phyloP scores from a whole-genome alignment of 2,113 vertebrate species.

The Corvus hawaiiensis region DNA sequence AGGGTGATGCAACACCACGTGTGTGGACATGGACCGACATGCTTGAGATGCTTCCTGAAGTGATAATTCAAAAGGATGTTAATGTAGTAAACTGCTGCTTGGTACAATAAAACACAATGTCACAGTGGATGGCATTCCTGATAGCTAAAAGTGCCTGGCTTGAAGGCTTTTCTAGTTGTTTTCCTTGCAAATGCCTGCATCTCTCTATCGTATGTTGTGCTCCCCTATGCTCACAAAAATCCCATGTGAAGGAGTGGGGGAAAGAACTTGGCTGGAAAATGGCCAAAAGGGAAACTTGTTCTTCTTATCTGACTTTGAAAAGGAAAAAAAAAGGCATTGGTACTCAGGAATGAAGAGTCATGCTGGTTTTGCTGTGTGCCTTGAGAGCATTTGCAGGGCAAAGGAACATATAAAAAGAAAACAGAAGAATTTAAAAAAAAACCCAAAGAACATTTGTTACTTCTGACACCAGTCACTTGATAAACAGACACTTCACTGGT shows the following conservation, averaged over 20 bases:
- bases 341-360: neutral
- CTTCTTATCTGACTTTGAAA: neutral
- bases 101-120: neutral
- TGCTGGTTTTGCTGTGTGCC: neutral
- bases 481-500: neutral
- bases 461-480: neutral
- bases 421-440: neutral
- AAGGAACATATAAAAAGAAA: neutral
- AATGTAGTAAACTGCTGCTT: neutral
- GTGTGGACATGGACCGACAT: accelerated
- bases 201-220: neutral
- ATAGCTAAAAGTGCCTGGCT: neutral
- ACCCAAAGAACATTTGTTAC: neutral
- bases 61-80: neutral
- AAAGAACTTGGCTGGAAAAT: neutral
- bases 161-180: neutral
- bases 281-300: neutral
- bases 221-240: neutral
- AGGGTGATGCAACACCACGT: accelerated
- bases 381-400: neutral
- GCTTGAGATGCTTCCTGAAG: neutral
- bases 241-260: neutral
- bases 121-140: neutral
- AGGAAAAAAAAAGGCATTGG: neutral
- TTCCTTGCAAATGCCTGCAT: neutral